A percentile compares a stretch with the other conserved stretches of the same genome.
These are phyloP conservation scores for Thamnophis sirtalis DNA, from an alignment of 2,113 vertebrate species.

Conservation along the genomic window DNA sequence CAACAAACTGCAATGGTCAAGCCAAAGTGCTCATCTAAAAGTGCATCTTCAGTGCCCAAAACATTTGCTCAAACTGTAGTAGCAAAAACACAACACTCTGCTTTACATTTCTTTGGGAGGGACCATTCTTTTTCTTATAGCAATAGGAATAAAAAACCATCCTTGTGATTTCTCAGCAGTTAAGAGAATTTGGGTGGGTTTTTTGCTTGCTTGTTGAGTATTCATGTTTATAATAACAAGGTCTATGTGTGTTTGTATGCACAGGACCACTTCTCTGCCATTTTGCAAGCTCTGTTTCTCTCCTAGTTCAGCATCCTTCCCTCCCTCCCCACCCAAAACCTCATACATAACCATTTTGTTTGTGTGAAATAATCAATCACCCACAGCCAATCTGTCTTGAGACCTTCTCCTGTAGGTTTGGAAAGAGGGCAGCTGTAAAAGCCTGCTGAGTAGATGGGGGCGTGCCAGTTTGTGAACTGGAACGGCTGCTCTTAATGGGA, in stretches of 20 bases:
- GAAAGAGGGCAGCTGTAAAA: not conserved
- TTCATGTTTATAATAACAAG: not conserved
- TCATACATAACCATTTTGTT: conserved; percentile 6
- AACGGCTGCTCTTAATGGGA: not conserved
- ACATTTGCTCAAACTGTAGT: not conserved
- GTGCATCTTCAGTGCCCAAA: not conserved
- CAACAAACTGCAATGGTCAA: not conserved
- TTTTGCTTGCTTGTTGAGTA: not conserved
- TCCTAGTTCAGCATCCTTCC: not conserved
- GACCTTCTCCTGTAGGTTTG: not conserved
- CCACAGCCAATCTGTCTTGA: not conserved
- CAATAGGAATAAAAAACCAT: not conserved
- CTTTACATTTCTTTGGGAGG: not conserved
- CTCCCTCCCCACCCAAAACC: not conserved
- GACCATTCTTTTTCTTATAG: not conserved
- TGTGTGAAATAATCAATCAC: not conserved
- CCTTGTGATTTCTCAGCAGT: not conserved
- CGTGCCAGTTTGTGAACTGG: not conserved
- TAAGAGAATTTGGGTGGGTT: not conserved
- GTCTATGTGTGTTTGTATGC: not conserved
- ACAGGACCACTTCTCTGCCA: not conserved
- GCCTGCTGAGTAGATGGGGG: conserved; percentile 1
- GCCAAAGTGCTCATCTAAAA: not conserved
- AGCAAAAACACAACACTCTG: not conserved
- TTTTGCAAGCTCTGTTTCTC: not conserved